Conservation (phyloP, 2,888 invertebrate genomes). For the Amiota mariae region DNA sequence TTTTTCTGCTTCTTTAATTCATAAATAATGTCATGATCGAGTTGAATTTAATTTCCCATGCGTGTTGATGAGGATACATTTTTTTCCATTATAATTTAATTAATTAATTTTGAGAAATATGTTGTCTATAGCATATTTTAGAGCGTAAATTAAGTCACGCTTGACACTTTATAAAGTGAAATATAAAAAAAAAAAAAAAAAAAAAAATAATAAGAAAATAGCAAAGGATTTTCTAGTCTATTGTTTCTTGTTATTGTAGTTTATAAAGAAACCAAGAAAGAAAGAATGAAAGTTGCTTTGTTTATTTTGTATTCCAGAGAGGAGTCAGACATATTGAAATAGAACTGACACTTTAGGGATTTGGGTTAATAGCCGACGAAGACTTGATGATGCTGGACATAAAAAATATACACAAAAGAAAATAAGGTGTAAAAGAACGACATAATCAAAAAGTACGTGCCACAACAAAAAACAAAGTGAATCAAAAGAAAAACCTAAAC, state of each 20-base stretch:
- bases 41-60: constrained; percentile 6
- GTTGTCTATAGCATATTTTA: constrained; percentile 12
- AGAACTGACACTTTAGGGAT: constrained; percentile 63
- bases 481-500: background rate
- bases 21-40: constrained; percentile 7
- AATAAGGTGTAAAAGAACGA: constrained; percentile 7
- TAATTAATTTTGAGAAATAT: background rate
- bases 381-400: background rate
- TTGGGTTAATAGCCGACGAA: constrained; percentile 67
- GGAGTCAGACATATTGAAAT: constrained; percentile 46
- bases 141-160: background rate
- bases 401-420: constrained; percentile 14
- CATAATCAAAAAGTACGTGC: constrained; percentile 48
- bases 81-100: constrained; percentile 1
- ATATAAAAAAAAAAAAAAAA: constrained; percentile 6
- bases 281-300: constrained; percentile 35
- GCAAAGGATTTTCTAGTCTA: background rate
- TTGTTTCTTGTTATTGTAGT: background rate
- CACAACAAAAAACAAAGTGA: constrained; percentile 31
- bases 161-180: constrained; percentile 20
- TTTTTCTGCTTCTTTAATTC: background rate
- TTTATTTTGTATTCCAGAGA: constrained; percentile 12
- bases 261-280: constrained; percentile 12
- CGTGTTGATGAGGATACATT: background rate
- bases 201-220: constrained; percentile 23